Conservation (phyloP, 2,113 vertebrate species). For the Cinclus mexicanus region DNA sequence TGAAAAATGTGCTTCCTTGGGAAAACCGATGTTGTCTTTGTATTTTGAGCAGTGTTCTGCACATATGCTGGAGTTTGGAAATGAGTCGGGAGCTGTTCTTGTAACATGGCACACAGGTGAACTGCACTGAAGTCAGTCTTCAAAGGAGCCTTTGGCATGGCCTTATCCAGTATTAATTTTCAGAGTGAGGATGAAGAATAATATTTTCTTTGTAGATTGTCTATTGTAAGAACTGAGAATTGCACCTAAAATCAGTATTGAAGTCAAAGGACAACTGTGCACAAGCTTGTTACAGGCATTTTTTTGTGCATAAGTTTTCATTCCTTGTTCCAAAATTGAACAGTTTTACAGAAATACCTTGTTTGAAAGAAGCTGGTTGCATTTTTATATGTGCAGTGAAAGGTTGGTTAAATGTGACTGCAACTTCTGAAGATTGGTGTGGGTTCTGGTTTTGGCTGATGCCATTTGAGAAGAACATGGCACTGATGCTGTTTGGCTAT, state of each 20-base stretch:
- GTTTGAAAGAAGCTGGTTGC: neutral
- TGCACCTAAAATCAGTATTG: neutral
- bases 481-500: neutral
- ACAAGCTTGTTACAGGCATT: neutral
- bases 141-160: neutral
- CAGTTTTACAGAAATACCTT: neutral
- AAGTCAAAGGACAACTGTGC: neutral
- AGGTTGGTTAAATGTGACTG: neutral
- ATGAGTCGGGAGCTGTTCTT: neutral
- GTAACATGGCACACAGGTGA: fast-evolving
- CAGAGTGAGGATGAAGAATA: neutral
- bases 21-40: neutral
- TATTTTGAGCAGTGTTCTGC: neutral
- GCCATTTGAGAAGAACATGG: neutral
- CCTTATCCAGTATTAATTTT: neutral
- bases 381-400: neutral
- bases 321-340: neutral
- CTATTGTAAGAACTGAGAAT: neutral
- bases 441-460: neutral
- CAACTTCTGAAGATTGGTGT: neutral
- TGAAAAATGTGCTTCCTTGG: neutral
- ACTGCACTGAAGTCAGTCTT: neutral
- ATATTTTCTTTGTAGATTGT: neutral
- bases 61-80: fast-evolving
- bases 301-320: neutral